phyloP scores from a whole-genome alignment of 1,140 invertebrate species.

The Caerostris darwini region DNA sequence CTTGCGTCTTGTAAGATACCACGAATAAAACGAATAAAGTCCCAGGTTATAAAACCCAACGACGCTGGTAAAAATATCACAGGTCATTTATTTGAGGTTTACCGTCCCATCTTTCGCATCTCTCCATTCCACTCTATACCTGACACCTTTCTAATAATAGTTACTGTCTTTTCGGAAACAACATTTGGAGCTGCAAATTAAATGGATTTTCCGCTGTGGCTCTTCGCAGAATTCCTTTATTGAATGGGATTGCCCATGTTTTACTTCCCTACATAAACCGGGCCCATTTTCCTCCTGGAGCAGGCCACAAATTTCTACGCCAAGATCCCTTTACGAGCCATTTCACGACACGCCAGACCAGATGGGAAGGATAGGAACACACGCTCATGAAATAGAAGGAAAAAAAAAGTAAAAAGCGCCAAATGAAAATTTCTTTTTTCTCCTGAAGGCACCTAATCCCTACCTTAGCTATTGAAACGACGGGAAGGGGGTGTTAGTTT shows the following conservation, averaged over 20 bases:
- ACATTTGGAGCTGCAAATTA: slow-evolving; percentile 55
- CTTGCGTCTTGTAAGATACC: background rate
- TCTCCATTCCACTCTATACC: slow-evolving; percentile 2
- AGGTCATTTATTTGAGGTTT: slow-evolving; percentile 17
- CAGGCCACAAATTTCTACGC: slow-evolving; percentile 50
- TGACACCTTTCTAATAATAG: slow-evolving; percentile 3
- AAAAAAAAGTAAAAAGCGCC: background rate
- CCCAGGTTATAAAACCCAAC: slow-evolving; percentile 4
- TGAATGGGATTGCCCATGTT: slow-evolving; percentile 53
- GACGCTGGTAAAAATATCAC: background rate
- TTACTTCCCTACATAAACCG: slow-evolving; percentile 59
- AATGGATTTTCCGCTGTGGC: background rate
- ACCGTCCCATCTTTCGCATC: background rate
- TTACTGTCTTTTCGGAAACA: slow-evolving; percentile 30
- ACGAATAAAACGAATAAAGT: background rate
- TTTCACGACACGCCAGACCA: slow-evolving; percentile 8
- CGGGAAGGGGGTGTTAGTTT: background rate
- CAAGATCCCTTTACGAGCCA: slow-evolving; percentile 58
- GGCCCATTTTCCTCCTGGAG: background rate
- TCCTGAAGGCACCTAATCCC: background rate
- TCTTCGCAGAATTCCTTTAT: background rate
- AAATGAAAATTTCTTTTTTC: too few relatives aligned
- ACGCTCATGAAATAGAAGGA: background rate
- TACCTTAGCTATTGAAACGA: background rate
- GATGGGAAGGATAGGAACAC: background rate